Percentiles rank a stretch among this genome's conserved stretches.
Conservation (phyloP, 2,113 vertebrate genomes). For the Hemibagrus wyckioides region DNA sequence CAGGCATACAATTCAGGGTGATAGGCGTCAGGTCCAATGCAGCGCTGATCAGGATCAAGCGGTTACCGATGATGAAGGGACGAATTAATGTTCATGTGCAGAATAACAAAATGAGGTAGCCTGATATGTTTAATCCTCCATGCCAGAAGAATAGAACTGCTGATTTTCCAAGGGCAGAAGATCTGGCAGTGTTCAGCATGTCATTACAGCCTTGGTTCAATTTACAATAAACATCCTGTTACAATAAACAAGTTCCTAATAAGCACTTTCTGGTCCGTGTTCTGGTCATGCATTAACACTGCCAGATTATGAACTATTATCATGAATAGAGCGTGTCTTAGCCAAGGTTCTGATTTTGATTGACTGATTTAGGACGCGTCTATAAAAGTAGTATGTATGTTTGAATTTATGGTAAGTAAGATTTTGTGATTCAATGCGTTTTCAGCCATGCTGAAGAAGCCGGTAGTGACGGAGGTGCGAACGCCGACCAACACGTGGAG, state of each 20-base stretch:
- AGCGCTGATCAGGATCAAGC: not conserved
- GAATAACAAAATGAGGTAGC: conserved; percentile 27
- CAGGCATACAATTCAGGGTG: not conserved
- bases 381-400: not conserved
- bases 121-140: conserved; percentile 42
- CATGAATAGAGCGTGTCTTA: conserved; percentile 13
- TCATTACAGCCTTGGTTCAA: conserved; percentile 45
- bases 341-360: not conserved
- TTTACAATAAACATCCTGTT: conserved; percentile 36
- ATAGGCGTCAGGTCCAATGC: not conserved
- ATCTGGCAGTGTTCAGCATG: conserved; percentile 24
- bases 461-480: conserved; percentile 96
- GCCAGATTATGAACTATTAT: conserved; percentile 20
- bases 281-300: not conserved
- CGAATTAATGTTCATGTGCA: not conserved
- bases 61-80: not conserved
- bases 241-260: conserved; percentile 17
- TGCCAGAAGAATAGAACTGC: conserved; percentile 40
- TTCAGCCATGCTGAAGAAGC: conserved; percentile 97
- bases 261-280: not conserved
- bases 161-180: conserved; percentile 26
- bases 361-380: not conserved
- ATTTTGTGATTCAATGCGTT: conserved; percentile 36
- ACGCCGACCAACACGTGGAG: conserved; percentile 87
- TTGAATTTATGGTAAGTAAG: not conserved